Evolutionary conservation across 2,888 invertebrate species (phyloP).

Genomic region (Stegophylla sp.): DNA sequence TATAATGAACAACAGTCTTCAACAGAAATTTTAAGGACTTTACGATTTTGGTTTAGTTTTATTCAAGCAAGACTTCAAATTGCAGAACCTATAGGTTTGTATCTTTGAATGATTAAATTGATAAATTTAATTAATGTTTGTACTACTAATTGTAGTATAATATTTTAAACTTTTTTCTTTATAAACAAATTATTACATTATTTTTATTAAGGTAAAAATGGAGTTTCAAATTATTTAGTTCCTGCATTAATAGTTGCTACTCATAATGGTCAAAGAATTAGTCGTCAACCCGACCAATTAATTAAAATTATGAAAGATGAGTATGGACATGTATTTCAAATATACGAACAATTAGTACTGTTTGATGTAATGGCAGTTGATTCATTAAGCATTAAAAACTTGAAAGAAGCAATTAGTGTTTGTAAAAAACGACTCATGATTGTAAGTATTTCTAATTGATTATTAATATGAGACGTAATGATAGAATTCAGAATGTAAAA

Average conservation of each 20-base stretch:
- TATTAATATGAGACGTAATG: background rate
- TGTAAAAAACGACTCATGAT: slow-evolving; percentile 48
- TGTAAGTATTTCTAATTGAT: slow-evolving; percentile 26
- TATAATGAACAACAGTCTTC: slow-evolving; percentile 74
- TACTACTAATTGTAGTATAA: too few relatives aligned
- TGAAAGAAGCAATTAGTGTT: slow-evolving; percentile 51
- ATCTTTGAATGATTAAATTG: slow-evolving; percentile 2
- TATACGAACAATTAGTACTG: slow-evolving; percentile 33
- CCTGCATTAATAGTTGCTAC: slow-evolving; percentile 48
- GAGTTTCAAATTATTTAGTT: slow-evolving; percentile 46
- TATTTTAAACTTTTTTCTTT: slow-evolving; percentile 10
- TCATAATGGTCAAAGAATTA: slow-evolving; percentile 16
- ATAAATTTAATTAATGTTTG: too few relatives aligned
- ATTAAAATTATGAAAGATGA: slow-evolving; percentile 45
- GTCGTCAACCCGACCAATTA: slow-evolving; percentile 36
- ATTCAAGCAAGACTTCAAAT: slow-evolving; percentile 73
- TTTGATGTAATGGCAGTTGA: slow-evolving; percentile 50
- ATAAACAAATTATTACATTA: background rate
- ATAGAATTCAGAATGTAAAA: background rate
- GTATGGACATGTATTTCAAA: slow-evolving; percentile 50
- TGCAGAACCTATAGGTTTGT: slow-evolving; percentile 70
- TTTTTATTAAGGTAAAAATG: slow-evolving; percentile 37
- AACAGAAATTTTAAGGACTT: slow-evolving; percentile 73
- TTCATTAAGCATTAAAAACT: slow-evolving; percentile 44
- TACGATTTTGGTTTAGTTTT: slow-evolving; percentile 79